These are phyloP conservation scores for Portunus trituberculatus DNA, from an alignment of 1,140 invertebrate genomes.

Conservation along the genomic window DNA sequence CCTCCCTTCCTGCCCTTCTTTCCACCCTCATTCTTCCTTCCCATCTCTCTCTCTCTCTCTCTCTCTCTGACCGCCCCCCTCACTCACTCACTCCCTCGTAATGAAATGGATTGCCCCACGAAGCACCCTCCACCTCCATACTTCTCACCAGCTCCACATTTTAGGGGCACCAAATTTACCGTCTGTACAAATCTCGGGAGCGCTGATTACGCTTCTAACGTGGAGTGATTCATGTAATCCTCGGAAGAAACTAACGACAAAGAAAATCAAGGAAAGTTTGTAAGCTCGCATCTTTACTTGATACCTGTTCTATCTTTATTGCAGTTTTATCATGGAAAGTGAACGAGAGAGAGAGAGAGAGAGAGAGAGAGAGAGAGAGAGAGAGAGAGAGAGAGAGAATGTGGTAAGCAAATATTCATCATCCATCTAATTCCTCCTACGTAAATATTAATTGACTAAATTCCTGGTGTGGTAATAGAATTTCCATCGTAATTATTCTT, in stretches of 20 bases:
- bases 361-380: background rate
- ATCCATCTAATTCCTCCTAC: background rate
- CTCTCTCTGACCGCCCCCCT: background rate
- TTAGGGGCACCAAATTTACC: background rate
- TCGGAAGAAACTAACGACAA: background rate
- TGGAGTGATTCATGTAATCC: background rate
- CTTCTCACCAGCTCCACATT: background rate
- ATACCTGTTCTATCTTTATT: background rate
- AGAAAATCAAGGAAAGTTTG: background rate
- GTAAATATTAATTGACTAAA: background rate
- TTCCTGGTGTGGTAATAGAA: background rate
- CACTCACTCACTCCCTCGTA: background rate
- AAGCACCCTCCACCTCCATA: background rate
- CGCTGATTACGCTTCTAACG: background rate
- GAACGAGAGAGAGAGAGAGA: background rate
- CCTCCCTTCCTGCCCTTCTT: background rate
- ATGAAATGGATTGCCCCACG: too few species aligned
- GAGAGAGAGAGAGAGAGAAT: background rate
- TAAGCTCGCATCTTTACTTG: background rate
- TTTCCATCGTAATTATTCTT: slow-evolving; percentile 15
- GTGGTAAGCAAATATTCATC: background rate
- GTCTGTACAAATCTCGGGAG: background rate
- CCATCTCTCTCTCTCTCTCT: slow-evolving; percentile 1
- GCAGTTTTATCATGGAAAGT: background rate
- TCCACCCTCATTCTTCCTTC: background rate